A percentile compares a stretch with the other conserved stretches of the same genome.
Evolutionary conservation across 2,113 vertebrate genomes (phyloP).

Genomic region (Suricata suricatta): DNA sequence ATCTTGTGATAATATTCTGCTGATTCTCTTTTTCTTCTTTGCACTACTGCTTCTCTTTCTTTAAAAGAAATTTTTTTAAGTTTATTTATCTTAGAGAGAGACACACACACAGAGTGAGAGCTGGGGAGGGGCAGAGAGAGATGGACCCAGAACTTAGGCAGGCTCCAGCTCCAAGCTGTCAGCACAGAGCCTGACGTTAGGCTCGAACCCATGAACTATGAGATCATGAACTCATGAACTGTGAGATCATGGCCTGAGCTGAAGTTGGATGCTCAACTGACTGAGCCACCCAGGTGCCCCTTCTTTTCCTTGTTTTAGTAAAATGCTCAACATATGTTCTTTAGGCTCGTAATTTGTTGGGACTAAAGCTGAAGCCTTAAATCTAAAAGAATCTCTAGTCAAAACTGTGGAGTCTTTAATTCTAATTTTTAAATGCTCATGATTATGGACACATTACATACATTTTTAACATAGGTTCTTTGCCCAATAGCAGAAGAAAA

Average conservation of each 20-base stretch:
- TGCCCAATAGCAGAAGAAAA: neutral
- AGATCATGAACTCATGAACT: too few species aligned
- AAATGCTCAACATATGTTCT: neutral
- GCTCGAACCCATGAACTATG: too few species aligned
- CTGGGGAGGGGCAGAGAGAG: too few species aligned
- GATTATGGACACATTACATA: neutral
- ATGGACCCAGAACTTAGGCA: too few species aligned
- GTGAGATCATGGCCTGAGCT: too few species aligned
- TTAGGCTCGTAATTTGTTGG: neutral
- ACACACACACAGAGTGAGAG: too few species aligned
- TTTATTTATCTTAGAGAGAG: too few species aligned
- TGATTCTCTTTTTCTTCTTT: neutral
- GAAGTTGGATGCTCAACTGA: too few species aligned
- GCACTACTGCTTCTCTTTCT: neutral
- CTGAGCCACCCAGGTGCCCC: too few species aligned
- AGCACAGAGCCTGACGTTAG: too few species aligned
- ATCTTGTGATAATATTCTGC: neutral
- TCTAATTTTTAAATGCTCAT: neutral
- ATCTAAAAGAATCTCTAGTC: neutral
- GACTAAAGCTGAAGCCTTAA: conserved; percentile 35
- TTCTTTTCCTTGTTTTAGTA: neutral
- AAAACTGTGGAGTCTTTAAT: neutral
- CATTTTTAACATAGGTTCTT: neutral
- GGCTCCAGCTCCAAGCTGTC: too few species aligned
- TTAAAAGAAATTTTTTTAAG: too few species aligned